These are phyloP conservation scores for Scaptomyza parva DNA, from an alignment of 2,888 invertebrate species.

Conservation along the genomic window DNA sequence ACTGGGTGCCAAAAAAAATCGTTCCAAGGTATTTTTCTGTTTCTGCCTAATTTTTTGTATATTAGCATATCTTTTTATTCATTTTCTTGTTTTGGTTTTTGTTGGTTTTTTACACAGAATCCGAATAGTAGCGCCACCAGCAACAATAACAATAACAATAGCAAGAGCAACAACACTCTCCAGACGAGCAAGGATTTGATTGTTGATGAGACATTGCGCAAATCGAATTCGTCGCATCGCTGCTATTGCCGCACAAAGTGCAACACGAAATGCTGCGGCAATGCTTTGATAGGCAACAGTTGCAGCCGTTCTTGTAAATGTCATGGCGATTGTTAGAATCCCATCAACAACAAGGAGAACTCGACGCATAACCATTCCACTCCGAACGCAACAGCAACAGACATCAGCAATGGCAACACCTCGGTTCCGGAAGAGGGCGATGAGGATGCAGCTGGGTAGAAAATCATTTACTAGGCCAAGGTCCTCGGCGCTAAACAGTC, in stretches of 20 bases:
- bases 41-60: too few relatives aligned
- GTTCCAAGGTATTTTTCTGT: background rate
- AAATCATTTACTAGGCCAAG: background rate
- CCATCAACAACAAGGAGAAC: background rate
- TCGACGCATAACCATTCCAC: background rate
- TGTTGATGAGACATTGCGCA: background rate
- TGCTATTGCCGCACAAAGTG: background rate
- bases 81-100: background rate
- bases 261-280: background rate
- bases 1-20: constrained; percentile 10
- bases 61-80: too few relatives aligned
- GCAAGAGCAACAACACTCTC: background rate
- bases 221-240: background rate
- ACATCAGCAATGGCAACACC: background rate
- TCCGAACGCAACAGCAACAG: background rate
- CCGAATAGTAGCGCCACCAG: background rate
- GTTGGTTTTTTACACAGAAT: background rate
- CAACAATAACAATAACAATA: background rate
- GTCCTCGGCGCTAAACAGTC: background rate
- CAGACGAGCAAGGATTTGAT: background rate
- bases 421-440: background rate
- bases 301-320: background rate
- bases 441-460: background rate
- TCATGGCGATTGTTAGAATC: background rate
- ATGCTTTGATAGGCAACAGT: background rate